Evolutionary conservation across 1,140 invertebrate genomes (phyloP).

Genomic region (Drosophila triauraria): DNA sequence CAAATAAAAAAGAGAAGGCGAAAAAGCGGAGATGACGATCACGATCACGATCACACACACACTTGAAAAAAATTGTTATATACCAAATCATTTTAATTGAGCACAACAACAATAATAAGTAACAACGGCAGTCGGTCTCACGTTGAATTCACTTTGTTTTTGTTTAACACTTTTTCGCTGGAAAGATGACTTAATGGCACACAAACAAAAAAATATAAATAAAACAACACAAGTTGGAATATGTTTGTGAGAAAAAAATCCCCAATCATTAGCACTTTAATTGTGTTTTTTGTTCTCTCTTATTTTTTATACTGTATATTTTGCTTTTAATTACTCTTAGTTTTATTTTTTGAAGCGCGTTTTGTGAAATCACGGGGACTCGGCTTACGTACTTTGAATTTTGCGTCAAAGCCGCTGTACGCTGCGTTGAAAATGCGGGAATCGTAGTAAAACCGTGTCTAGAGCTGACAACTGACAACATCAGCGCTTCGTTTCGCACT

Average conservation of each 20-base stretch:
- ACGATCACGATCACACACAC: conserved; percentile 48
- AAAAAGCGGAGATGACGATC: conserved; percentile 23
- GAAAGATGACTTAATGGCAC: conserved; percentile 70
- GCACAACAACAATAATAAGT: conserved; percentile 32
- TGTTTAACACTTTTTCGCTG: conserved; percentile 46
- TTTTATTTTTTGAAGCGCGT: conserved; percentile 25
- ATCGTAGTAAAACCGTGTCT: conserved; percentile 26
- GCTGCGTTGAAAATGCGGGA: conserved; percentile 22
- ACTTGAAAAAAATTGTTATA: conserved; percentile 33
- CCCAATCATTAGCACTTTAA: conserved; percentile 63
- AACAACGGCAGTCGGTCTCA: conserved; percentile 20
- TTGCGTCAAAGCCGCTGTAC: conserved; percentile 41
- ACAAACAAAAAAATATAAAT: conserved; percentile 48
- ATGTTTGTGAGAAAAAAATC: conserved; percentile 45
- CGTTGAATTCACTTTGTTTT: conserved; percentile 41
- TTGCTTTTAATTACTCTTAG: neutral
- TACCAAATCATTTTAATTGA: conserved; percentile 30
- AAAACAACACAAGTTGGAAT: conserved; percentile 52
- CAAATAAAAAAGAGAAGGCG: neutral
- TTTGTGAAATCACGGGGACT: conserved; percentile 40
- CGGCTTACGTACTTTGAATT: conserved; percentile 44
- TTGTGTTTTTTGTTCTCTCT: conserved; percentile 31
- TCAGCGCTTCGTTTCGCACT: conserved; percentile 69
- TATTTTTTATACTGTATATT: neutral
- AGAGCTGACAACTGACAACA: conserved; percentile 56